Evolutionary conservation across 2,113 vertebrate species (phyloP), one percentile per base, ranked within the genome.

Genomic region (Acanthisitta chloris): DNA sequence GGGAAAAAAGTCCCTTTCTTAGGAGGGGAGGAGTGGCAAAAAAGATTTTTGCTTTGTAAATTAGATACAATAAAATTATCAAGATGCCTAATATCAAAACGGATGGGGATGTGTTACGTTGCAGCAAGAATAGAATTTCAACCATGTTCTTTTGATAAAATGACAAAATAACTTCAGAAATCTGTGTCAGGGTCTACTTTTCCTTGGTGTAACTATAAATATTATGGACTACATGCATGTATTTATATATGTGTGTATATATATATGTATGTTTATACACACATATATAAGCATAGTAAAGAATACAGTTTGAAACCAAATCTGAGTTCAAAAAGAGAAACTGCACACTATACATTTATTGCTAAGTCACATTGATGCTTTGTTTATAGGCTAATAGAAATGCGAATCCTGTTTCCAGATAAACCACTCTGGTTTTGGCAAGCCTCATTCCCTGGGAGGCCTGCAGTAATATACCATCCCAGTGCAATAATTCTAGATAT

Each of bases 41-140:
- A 73, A 79, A 13, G 6, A 15, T 81, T 79, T 86, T 88, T 88
- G 25, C 80, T 82, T 88, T 81, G 48, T 72, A 90, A 95, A 92
- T 96, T 81, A 92, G 73, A 82, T 66, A 40, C 72, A 59, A 73
- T 42, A 66, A 86, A 77, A 94, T 67, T 25, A 96, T 88, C 61
- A 72, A 49, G 84, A 58, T 46, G 38, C 70, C 86, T 88, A 76
- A 67, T 82, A 43, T 40, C 9, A 33, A 85, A 85, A 52, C 45
- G 78, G 57, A 34, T 46, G 40, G 51, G 66, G 25, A n/a, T 78
- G 33, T 17, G 14, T 66, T 71, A 26, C 8, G 2, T 34, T 74
- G 81, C 34, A 86, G 34, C 38, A 33, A 78, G 46, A 91, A 31
- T 9, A 78, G 72, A 62, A 81, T 96, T 86, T 89, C 59, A 86